phyloP scores from a whole-genome alignment of 2,797 vertebrate genomes.

The Spinibarbus caldwelli region DNA sequence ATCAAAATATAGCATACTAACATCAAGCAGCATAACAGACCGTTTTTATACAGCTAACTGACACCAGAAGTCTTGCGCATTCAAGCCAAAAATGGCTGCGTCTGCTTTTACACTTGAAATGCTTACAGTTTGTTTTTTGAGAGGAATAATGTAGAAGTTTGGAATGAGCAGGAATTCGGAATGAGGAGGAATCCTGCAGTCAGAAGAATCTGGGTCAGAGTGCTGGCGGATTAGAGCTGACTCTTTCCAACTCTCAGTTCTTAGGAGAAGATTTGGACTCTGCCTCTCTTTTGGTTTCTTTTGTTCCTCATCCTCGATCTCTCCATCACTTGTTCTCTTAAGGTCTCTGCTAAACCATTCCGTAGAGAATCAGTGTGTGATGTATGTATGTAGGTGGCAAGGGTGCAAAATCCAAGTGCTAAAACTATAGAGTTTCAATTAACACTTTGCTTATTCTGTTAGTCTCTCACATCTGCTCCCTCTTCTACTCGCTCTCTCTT shows the following conservation, averaged over 20 bases:
- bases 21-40: not conserved
- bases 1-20: too few relatives aligned
- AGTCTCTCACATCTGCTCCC: constrained; percentile 65
- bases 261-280: constrained; percentile 29
- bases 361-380: constrained; percentile 1
- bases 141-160: constrained; percentile 23
- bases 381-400: constrained; percentile 4
- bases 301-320: constrained; percentile 56
- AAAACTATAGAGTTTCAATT: constrained; percentile 51
- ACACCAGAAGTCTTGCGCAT: not conserved
- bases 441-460: constrained; percentile 63
- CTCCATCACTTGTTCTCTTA: constrained; percentile 51
- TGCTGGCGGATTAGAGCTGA: constrained; percentile 18
- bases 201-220: constrained; percentile 55
- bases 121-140: not conserved
- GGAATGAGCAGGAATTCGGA: too few relatives aligned
- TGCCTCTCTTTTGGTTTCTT: not conserved
- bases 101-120: not conserved
- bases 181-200: constrained; percentile 18
- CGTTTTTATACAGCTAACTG: not conserved
- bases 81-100: not conserved
- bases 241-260: constrained; percentile 32
- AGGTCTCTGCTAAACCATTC: not conserved
- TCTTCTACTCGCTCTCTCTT: not conserved
- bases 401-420: not conserved